Evolutionary conservation across 2,888 invertebrate species (phyloP).

Genomic region (Melangyna quadrimaculata): DNA sequence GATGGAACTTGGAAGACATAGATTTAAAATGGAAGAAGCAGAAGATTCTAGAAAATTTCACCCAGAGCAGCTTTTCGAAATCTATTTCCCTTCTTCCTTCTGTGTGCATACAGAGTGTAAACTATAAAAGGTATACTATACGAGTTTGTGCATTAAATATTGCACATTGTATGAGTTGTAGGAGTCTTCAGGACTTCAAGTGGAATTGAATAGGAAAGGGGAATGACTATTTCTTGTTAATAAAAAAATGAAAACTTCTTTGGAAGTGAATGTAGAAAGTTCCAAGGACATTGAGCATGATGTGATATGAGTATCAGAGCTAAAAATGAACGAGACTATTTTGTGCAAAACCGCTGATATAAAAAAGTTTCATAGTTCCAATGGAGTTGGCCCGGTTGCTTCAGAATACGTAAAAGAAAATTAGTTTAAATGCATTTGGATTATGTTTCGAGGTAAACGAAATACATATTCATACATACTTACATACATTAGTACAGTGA

Average conservation of each 20-base stretch:
- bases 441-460: constrained; percentile 11
- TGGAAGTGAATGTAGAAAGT: constrained; percentile 14
- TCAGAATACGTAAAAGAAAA: constrained; percentile 17
- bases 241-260: constrained; percentile 43
- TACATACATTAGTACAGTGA: background rate
- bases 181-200: background rate
- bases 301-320: background rate
- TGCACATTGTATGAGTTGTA: constrained; percentile 44
- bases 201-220: background rate
- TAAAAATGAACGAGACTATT: constrained; percentile 28
- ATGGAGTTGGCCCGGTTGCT: constrained; percentile 1
- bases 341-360: constrained; percentile 29
- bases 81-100: constrained; percentile 2
- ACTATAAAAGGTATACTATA: background rate
- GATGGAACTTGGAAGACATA: constrained; percentile 38
- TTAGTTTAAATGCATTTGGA: constrained; percentile 39
- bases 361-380: constrained; percentile 4
- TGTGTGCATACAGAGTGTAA: constrained; percentile 35
- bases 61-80: constrained; percentile 15
- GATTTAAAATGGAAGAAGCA: constrained; percentile 46
- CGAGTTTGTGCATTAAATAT: constrained; percentile 46
- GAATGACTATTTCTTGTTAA: constrained; percentile 48
- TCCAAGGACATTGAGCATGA: constrained; percentile 18
- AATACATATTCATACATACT: background rate
- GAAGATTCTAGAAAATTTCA: constrained; percentile 40